phyloP scores from a whole-genome alignment of 2,888 invertebrate species.

The Neoscelio sp. region DNA sequence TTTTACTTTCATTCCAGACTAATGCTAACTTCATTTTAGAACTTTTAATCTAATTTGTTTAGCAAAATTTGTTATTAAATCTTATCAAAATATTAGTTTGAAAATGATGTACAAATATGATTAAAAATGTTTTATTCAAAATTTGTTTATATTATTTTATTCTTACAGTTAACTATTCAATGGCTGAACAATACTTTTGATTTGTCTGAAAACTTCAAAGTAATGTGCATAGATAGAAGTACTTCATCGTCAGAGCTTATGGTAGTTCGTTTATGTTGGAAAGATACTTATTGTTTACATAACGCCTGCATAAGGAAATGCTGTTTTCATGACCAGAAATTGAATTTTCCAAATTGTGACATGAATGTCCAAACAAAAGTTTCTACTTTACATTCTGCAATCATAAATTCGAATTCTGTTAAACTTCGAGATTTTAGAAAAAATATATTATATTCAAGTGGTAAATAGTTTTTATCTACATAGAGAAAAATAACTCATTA shows the following conservation, averaged over 20 bases:
- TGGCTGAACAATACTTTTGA: constrained; percentile 42
- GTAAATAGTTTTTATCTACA: too few species aligned
- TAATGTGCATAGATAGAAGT: constrained; percentile 35
- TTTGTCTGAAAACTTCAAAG: constrained; percentile 20
- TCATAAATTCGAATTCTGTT: background rate
- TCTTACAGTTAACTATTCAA: constrained; percentile 21
- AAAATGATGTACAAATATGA: too few species aligned
- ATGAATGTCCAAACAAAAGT: too few species aligned
- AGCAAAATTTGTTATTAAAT: too few species aligned
- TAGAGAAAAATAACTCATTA: too few species aligned
- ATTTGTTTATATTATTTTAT: too few species aligned
- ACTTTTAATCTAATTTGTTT: background rate
- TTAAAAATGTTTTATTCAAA: too few species aligned
- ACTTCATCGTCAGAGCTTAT: constrained; percentile 23
- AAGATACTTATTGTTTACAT: constrained; percentile 10
- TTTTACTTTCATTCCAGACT: too few species aligned
- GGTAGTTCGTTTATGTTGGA: constrained; percentile 34
- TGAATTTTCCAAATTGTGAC: constrained; percentile 4
- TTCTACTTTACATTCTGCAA: constrained; percentile 10
- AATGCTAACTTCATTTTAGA: too few species aligned
- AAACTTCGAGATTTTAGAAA: constrained; percentile 5
- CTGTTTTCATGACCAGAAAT: constrained; percentile 21
- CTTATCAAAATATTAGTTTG: too few species aligned
- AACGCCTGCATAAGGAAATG: constrained; percentile 46
- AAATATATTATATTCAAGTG: background rate